Evolutionary conservation across 2,888 invertebrate genomes (phyloP).

Genomic region (Operophtera brumata): DNA sequence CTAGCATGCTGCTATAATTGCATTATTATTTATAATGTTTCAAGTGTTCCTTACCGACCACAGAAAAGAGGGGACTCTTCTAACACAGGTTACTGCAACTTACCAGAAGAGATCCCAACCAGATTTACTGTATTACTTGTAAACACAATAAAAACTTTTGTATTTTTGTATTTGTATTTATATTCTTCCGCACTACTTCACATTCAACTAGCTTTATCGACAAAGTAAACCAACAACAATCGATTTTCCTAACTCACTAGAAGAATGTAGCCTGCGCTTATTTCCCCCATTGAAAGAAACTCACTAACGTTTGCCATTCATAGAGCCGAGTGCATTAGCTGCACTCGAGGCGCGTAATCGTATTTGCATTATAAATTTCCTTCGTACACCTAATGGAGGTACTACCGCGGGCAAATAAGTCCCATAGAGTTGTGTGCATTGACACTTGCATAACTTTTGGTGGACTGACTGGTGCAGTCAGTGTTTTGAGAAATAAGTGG

Average conservation of each 20-base stretch:
- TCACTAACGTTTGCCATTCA: constrained; percentile 70
- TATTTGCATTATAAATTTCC: constrained; percentile 80
- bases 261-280: constrained; percentile 40
- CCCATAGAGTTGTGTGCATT: constrained; percentile 34
- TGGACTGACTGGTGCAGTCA: constrained; percentile 1
- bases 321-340: constrained; percentile 75
- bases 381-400: constrained; percentile 70
- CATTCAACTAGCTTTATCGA: constrained; percentile 10
- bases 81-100: too few species aligned
- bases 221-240: constrained; percentile 17
- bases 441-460: constrained; percentile 19
- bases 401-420: constrained; percentile 61
- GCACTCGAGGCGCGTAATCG: constrained; percentile 66
- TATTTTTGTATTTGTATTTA: too few species aligned
- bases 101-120: too few species aligned
- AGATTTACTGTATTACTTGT: too few species aligned
- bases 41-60: too few species aligned
- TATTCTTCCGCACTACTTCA: constrained; percentile 4
- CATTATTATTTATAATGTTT: too few species aligned
- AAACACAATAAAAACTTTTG: too few species aligned
- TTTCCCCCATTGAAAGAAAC: constrained; percentile 59
- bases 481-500: not conserved
- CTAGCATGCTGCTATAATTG: too few species aligned
- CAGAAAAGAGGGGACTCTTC: too few species aligned
- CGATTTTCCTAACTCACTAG: constrained; percentile 1